phyloP scores from a whole-genome alignment of 2,113 vertebrate species.

The Clupea harengus region DNA sequence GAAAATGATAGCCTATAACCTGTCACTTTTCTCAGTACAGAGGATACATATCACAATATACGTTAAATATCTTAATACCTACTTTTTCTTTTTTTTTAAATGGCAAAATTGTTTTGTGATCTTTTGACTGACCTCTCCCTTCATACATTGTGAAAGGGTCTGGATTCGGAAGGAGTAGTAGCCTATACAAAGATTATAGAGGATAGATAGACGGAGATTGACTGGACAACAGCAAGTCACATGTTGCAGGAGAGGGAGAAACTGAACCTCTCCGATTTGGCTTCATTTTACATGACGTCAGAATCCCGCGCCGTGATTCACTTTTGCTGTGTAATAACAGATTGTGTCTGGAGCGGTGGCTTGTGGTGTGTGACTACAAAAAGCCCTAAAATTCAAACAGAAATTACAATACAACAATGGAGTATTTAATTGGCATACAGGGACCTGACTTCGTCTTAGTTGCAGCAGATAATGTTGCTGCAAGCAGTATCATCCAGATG shows the following conservation, averaged over 20 bases:
- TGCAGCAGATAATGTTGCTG: slow-evolving; percentile 88
- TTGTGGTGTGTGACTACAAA: not conserved
- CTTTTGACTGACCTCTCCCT: too few species aligned
- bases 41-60: too few species aligned
- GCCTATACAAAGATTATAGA: too few species aligned
- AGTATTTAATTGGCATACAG: slow-evolving; percentile 93
- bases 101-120: too few species aligned
- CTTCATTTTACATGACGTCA: slow-evolving; percentile 54
- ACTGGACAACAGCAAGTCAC: slow-evolving; percentile 22
- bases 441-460: slow-evolving; percentile 90
- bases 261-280: not conserved
- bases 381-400: not conserved
- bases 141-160: not conserved
- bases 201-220: too few species aligned
- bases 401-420: slow-evolving; percentile 69
- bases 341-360: not conserved
- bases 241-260: slow-evolving; percentile 3
- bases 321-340: slow-evolving; percentile 80
- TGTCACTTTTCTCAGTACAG: too few species aligned
- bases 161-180: not conserved
- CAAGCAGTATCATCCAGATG: slow-evolving; percentile 92
- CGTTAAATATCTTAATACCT: too few species aligned
- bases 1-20: too few species aligned
- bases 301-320: slow-evolving; percentile 44
- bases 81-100: too few species aligned